Percentiles rank a stretch among this genome's conserved stretches.
These are phyloP conservation scores for Zaprionus vittiger DNA, from an alignment of 1,140 invertebrate genomes.

Conservation along the genomic window DNA sequence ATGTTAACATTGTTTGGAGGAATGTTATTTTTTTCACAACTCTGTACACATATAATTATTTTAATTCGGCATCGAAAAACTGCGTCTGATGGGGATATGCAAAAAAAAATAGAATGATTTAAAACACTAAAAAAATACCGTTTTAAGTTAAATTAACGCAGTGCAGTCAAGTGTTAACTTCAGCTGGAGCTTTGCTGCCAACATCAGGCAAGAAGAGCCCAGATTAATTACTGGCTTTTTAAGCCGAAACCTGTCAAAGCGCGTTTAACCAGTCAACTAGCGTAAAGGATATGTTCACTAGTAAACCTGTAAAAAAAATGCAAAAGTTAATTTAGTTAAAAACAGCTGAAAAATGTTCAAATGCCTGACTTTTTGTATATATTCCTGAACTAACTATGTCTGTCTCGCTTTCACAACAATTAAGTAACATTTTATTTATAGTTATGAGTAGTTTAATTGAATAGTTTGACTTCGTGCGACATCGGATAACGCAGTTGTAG, in stretches of 20 bases:
- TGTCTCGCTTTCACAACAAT: not conserved
- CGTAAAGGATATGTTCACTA: not conserved
- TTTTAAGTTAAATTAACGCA: not conserved
- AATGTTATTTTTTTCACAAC: too few species aligned
- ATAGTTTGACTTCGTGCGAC: constrained; percentile 4
- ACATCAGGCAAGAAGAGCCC: not conserved
- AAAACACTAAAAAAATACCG: not conserved
- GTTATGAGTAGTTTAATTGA: constrained; percentile 1
- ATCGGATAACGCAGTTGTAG: constrained; percentile 27
- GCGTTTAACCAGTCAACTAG: too few species aligned
- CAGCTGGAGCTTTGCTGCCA: not conserved
- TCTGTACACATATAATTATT: not conserved
- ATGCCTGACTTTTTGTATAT: not conserved
- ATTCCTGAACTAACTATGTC: not conserved
- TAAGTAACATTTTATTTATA: constrained; percentile 28
- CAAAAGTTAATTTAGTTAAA: not conserved
- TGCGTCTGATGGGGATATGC: too few species aligned
- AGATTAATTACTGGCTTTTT: not conserved
- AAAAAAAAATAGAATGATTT: too few species aligned
- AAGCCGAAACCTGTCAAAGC: not conserved
- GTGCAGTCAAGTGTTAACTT: not conserved
- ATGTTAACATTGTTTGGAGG: too few species aligned
- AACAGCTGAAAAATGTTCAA: not conserved
- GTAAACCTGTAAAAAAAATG: not conserved
- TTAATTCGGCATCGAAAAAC: not conserved